A percentile compares a stretch with the other conserved stretches of the same genome.
Evolutionary conservation across 1,140 invertebrate species (phyloP).

Genomic region (Nebria ingens): DNA sequence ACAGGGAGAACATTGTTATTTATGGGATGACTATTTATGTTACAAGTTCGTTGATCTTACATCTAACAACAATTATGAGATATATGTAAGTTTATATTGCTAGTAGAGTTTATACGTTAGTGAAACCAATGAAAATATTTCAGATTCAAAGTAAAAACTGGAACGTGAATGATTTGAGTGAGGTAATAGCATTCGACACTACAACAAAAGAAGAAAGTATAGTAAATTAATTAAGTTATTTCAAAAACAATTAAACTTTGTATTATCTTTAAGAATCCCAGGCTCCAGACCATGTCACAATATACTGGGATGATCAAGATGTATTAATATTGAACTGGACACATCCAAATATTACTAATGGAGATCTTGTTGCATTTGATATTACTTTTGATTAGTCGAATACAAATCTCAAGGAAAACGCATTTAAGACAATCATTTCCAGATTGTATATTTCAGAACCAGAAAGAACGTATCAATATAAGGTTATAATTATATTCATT

Average conservation of each 20-base stretch:
- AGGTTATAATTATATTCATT: background rate
- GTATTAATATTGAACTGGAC: background rate
- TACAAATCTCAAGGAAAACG: background rate
- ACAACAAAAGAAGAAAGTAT: no score
- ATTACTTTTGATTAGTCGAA: background rate
- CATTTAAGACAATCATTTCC: background rate
- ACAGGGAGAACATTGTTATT: background rate
- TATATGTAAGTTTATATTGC: background rate
- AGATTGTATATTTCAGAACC: background rate
- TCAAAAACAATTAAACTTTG: no score
- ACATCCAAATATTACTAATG: background rate
- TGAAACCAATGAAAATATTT: no score
- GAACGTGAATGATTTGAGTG: no score
- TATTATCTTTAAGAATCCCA: background rate
- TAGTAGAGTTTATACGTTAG: no score
- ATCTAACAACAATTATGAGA: background rate
- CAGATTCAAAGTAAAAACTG: no score
- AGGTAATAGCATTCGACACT: no score
- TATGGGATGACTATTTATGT: background rate
- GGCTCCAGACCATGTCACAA: background rate
- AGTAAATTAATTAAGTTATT: no score
- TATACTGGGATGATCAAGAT: background rate
- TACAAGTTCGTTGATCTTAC: background rate
- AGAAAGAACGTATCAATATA: background rate
- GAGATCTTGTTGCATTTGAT: background rate